phyloP scores from a whole-genome alignment of 2,797 vertebrate genomes.

The Tragelaphus oryx region DNA sequence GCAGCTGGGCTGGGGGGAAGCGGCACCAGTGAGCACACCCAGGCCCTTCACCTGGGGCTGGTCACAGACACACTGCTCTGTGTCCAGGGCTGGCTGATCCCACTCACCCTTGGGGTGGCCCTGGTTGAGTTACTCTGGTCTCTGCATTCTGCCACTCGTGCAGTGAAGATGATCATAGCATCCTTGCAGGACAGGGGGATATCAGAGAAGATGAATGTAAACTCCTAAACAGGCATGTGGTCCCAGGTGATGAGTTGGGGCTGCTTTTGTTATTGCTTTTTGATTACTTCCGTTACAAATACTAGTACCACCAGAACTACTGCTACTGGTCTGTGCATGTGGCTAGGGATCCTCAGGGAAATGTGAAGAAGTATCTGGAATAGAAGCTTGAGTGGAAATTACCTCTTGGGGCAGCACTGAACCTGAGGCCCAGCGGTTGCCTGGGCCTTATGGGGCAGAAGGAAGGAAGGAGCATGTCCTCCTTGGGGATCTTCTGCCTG shows the following conservation, averaged over 20 bases:
- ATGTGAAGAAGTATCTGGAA: background rate
- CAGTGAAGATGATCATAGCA: accelerated
- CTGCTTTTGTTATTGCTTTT: background rate
- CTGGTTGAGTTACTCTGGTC: background rate
- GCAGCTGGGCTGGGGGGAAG: background rate
- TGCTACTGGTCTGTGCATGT: accelerated
- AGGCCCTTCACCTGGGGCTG: background rate
- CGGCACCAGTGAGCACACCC: background rate
- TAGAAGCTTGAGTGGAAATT: background rate
- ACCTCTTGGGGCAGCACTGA: background rate
- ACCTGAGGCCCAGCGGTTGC: background rate
- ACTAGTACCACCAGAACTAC: accelerated
- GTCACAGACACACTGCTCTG: background rate
- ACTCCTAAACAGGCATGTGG: accelerated
- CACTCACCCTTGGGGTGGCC: background rate
- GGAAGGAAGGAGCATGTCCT: background rate
- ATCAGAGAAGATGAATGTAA: accelerated
- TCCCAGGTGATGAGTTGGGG: accelerated
- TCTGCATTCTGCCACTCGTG: background rate
- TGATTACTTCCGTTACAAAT: accelerated
- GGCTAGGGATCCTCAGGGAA: too few species aligned
- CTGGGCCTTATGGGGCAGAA: background rate
- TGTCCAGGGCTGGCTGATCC: background rate
- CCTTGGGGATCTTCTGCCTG: background rate
- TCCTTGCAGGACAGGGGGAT: background rate